Evolutionary conservation across 2,888 invertebrate genomes (phyloP).

Genomic region (Epiblema foenella): DNA sequence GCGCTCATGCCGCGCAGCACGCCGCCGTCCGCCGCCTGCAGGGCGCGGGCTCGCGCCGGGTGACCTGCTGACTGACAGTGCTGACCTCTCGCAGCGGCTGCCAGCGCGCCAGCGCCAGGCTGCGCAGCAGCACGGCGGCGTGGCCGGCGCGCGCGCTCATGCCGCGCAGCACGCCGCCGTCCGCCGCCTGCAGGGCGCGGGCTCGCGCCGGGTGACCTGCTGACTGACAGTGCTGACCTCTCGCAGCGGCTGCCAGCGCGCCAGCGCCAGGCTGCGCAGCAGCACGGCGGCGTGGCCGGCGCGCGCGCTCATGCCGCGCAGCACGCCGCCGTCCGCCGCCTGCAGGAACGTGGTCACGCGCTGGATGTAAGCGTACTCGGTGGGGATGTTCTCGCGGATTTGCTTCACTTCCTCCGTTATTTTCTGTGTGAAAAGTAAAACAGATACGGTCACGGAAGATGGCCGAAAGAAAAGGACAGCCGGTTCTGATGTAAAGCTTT

Average conservation of each 20-base stretch:
- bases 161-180: too few relatives aligned
- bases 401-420: constrained; percentile 56
- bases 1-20: too few relatives aligned
- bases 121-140: too few relatives aligned
- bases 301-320: constrained; percentile 54
- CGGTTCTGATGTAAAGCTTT: too few relatives aligned
- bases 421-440: constrained; percentile 32
- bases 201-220: too few relatives aligned
- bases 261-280: constrained; percentile 1
- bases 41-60: too few relatives aligned
- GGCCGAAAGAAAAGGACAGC: too few relatives aligned
- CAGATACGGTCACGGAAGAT: not conserved
- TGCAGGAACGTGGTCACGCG: constrained; percentile 55
- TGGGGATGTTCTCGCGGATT: constrained; percentile 43
- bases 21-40: too few relatives aligned
- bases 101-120: too few relatives aligned
- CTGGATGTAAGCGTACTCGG: constrained; percentile 53
- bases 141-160: not conserved
- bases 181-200: constrained; percentile 25
- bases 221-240: too few relatives aligned
- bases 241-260: not conserved
- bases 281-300: constrained; percentile 15
- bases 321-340: constrained; percentile 24
- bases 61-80: too few relatives aligned
- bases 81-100: not conserved